Conservation (phyloP, 1,140 invertebrate genomes). For the Drosophila pseudoananassae region DNA sequence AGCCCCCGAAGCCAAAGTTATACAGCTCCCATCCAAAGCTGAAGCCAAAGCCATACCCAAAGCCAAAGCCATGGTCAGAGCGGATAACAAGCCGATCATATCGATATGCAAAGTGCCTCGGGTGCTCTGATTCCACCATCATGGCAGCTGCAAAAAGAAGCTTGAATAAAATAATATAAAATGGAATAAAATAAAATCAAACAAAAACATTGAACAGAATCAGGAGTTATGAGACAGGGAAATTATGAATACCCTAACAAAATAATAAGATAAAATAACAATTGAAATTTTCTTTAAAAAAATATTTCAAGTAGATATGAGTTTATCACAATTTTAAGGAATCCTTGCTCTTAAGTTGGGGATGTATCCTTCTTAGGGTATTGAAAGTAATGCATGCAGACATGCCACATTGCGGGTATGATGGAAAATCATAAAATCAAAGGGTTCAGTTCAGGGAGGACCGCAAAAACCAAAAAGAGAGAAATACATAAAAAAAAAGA, state of each 20-base stretch:
- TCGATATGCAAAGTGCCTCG: conserved; percentile 60
- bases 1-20: conserved; percentile 5
- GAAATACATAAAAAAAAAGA: background rate
- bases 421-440: conserved; percentile 63
- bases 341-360: background rate
- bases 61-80: conserved; percentile 30
- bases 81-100: conserved; percentile 63
- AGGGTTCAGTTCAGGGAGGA: conserved; percentile 9
- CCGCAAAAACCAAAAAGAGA: conserved; percentile 11
- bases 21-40: background rate
- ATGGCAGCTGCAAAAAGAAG: conserved; percentile 23
- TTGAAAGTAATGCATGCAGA: conserved; percentile 11
- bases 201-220: background rate
- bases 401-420: conserved; percentile 15
- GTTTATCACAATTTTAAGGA: background rate
- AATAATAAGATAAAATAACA: background rate
- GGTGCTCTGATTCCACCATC: conserved; percentile 31
- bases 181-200: conserved; percentile 25
- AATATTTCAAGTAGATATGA: too few species aligned
- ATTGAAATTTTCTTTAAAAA: too few species aligned
- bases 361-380: conserved; percentile 14
- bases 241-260: conserved; percentile 15
- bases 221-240: background rate
- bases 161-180: conserved; percentile 46
- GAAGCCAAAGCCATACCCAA: conserved; percentile 1